Evolutionary conservation across 1,140 invertebrate species (phyloP).

Genomic region (Polypedilum vanderplanki): DNA sequence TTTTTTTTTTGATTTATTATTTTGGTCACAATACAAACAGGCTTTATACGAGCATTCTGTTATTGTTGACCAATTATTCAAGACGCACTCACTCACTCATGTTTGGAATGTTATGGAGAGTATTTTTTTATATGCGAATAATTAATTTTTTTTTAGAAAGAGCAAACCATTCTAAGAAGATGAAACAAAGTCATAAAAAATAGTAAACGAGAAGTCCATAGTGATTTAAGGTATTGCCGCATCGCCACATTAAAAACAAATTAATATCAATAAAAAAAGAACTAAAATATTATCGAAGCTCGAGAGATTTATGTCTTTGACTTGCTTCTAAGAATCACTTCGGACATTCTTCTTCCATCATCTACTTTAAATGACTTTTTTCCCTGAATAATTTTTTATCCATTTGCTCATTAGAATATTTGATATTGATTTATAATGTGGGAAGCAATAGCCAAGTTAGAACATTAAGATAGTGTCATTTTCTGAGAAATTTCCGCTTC

Average conservation of each 20-base stretch:
- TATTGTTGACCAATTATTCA: slow-evolving; percentile 18
- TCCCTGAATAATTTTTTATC: slow-evolving; percentile 10
- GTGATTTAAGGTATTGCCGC: background rate
- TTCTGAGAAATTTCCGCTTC: background rate
- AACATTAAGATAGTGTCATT: background rate
- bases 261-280: slow-evolving; percentile 5
- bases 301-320: background rate
- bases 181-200: background rate
- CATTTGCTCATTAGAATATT: background rate
- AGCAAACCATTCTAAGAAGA: background rate
- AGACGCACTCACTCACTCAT: background rate
- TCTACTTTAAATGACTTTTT: slow-evolving; percentile 28
- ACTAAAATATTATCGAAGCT: too few relatives aligned
- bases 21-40: slow-evolving; percentile 24
- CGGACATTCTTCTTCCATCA: slow-evolving; percentile 22
- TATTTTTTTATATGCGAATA: background rate
- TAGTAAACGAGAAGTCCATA: background rate
- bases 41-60: background rate
- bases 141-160: background rate
- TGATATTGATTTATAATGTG: background rate
- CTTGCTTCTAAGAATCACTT: background rate
- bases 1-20: slow-evolving; percentile 28
- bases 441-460: background rate
- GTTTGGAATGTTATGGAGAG: background rate
- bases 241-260: slow-evolving; percentile 24